Evolutionary conservation across 2,888 invertebrate genomes (phyloP).

Genomic region (Vanessa cardui): DNA sequence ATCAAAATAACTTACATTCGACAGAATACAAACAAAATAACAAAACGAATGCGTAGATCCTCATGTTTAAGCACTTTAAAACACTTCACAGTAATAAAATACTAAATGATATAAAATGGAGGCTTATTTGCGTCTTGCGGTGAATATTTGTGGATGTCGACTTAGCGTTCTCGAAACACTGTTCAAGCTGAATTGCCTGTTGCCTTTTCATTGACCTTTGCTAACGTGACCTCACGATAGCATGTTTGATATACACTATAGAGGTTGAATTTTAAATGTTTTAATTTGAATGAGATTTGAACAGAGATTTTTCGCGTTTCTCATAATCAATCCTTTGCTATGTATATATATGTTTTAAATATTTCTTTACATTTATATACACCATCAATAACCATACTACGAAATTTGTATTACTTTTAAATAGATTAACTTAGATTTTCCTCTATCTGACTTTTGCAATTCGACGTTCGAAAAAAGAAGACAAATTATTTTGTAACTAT

Average conservation of each 20-base stretch:
- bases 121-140: conserved; percentile 19
- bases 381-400: too few species aligned
- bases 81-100: conserved; percentile 14
- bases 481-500: too few species aligned
- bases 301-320: too few species aligned
- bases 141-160: conserved; percentile 38
- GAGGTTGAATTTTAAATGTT: conserved; percentile 32
- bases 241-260: conserved; percentile 50
- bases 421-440: too few species aligned
- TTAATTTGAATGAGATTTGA: conserved; percentile 4
- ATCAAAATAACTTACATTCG: conserved; percentile 63
- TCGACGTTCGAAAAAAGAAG: too few species aligned
- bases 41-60: conserved; percentile 55
- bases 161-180: conserved; percentile 39
- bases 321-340: too few species aligned
- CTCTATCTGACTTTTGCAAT: too few species aligned
- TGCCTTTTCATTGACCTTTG: conserved; percentile 56
- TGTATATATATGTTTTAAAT: too few species aligned
- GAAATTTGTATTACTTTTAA: too few species aligned
- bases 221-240: conserved; percentile 65
- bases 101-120: background rate
- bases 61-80: conserved; percentile 50
- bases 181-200: conserved; percentile 26
- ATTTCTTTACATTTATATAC: too few species aligned
- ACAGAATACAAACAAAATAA: conserved; percentile 59